Conservation (phyloP, 2,797 vertebrate genomes). For the Muraenolepis orangiensis region DNA sequence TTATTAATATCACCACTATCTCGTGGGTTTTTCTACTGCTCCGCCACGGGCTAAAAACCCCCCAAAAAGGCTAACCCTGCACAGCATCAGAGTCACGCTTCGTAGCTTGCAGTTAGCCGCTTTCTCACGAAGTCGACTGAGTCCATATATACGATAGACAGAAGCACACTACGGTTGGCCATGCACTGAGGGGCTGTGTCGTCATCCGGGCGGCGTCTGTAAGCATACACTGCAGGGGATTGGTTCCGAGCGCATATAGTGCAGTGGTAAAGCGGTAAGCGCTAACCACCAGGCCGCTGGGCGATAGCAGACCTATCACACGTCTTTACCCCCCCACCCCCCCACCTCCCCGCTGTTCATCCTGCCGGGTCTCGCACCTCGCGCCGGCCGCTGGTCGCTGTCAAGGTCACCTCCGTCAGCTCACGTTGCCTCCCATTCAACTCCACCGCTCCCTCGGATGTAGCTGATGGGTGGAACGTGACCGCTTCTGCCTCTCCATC, state of each 20-base stretch:
- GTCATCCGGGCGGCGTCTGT: neutral
- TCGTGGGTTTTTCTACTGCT: too few species aligned
- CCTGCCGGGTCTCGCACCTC: neutral
- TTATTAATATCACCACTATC: too few species aligned
- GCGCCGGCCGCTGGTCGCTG: too few species aligned
- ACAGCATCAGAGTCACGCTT: too few species aligned
- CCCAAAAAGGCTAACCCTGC: too few species aligned
- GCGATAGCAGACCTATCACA: neutral
- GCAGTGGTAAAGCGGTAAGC: too few species aligned
- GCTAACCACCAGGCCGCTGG: too few species aligned
- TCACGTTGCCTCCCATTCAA: neutral
- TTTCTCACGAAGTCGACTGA: neutral
- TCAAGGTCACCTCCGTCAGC: neutral
- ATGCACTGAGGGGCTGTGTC: neutral
- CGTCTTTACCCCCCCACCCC: neutral
- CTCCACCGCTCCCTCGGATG: neutral
- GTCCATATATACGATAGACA: neutral
- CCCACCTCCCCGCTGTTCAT: too few species aligned
- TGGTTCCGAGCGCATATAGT: too few species aligned
- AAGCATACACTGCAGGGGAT: neutral
- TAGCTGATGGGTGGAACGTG: neutral
- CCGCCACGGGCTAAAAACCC: too few species aligned
- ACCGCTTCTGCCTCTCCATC: neutral
- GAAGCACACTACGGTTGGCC: neutral
- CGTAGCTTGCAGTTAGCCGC: neutral